Base-by-base conservation (phyloP, 2,113 vertebrate species). In the Phasianus colchicus region DNA sequence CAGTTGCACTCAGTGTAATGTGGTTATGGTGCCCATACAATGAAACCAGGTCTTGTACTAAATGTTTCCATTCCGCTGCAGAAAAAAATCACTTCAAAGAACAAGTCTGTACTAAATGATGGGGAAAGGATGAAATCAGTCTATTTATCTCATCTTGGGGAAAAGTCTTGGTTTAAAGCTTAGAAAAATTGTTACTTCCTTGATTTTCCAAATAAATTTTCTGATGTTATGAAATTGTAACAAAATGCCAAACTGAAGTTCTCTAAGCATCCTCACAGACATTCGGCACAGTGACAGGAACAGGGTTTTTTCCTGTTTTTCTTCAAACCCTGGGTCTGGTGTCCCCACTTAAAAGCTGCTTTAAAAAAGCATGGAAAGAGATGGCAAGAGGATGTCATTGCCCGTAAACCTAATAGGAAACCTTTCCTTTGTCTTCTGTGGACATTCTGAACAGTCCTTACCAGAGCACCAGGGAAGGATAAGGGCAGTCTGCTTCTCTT, bases 171-270 rank as follows among this genome's bases (percentile, higher is more conserved):
- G 22, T 92, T 83, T 71, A 83, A 83, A 86, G 34, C 75, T 87
- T 71, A n/a, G 70, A 64, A 77, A 92, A 83, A 40, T 16, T 32
- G 67, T 32, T 67, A 34, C 55, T 71, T 88, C 86, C 72, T 74
- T 27, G 29, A 79, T 88, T 92, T 92, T 90, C 65, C 70, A 81
- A 63, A 86, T 25, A 81, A 72, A 83, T 15, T 65, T 78, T 75
- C 60, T 58, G 55, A 45, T 83, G 32, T 78, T 88, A 81, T 12
- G 38, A 92, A 83, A 71, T n/a, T 24, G 38, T 87, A 86, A 71
- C 72, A 57, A 92, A 93, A 88, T 4, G 43, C 74, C 66, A 90
- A 88, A 47, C 54, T 60, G 71, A 43, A 63, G 36, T 55, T 89
- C 64, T 74, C 69, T 30, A 57, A 60, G 57, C 3, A 1, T 83